Evolutionary conservation across 2,113 vertebrate species (phyloP).

Genomic region (Engystomops pustulosus): DNA sequence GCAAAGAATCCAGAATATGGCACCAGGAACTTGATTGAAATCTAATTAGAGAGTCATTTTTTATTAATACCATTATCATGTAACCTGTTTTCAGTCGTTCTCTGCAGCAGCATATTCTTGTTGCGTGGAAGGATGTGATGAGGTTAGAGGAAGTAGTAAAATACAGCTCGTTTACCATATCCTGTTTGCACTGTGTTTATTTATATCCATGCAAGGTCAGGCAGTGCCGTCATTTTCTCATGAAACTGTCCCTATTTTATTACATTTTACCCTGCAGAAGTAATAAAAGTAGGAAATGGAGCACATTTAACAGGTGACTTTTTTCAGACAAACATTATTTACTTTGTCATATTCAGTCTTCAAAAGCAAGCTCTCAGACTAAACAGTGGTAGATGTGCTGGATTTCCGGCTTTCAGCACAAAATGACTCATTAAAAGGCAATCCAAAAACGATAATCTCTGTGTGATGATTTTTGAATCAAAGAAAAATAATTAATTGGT

Average conservation of each 20-base stretch:
- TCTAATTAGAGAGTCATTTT: no score
- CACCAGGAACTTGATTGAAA: no score
- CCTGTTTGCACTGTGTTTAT: conserved; percentile 28
- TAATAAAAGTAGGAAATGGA: conserved; percentile 9
- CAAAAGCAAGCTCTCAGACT: neutral
- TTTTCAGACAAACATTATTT: conserved; percentile 39
- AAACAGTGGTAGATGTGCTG: conserved; percentile 11
- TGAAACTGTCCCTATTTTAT: conserved; percentile 30
- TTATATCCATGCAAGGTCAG: conserved; percentile 12
- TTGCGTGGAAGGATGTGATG: conserved; percentile 13
- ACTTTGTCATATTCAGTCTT: conserved; percentile 13
- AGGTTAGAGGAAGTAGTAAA: conserved; percentile 34
- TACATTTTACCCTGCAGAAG: neutral
- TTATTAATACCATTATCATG: neutral
- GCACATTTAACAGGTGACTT: conserved; percentile 36
- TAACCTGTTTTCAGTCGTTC: neutral
- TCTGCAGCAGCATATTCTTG: neutral
- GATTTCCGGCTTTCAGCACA: conserved; percentile 17
- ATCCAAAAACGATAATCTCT: conserved; percentile 27
- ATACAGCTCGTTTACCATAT: conserved; percentile 15
- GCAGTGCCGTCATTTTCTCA: neutral
- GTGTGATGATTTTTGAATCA: conserved; percentile 1
- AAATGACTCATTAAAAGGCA: conserved; percentile 21
- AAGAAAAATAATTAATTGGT: conserved; percentile 7
- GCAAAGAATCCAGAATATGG: no score